Evolutionary conservation across 1,140 invertebrate species (phyloP), one percentile per base, ranked within the genome.

Genomic region (Penaeus japonicus): DNA sequence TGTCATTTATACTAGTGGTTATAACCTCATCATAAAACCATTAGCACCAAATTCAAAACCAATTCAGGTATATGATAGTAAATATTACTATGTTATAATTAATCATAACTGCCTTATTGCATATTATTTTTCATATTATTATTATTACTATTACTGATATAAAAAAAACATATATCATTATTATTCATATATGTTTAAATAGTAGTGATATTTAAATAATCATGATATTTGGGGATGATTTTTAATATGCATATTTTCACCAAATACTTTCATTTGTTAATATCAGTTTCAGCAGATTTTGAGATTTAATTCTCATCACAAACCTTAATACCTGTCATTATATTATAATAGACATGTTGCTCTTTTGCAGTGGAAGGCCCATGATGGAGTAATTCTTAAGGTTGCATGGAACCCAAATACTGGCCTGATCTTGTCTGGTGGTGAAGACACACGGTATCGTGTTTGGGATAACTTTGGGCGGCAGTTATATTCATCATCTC

Each of bases 401-500:
- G 93, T 97, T 1, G 95, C 96, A 78, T 99, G 98, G 98, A 98
- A 96, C 92, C 93, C 95, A 2, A 96, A 96, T 78, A 96, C 96
- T 90, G 96, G 96, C 91, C 93, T 98, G 0, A 97, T 99, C 78
- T 93, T 99, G 32, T 98, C 98, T 39, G 98, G 98, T 1, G 97
- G 96, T 15, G 99, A 99, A 94, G 99, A 99, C 93, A 98, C 97
- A 32, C 95, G 95, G 90, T 99, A 98, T 89, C 98, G 98, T 94
- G 95, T 98, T 22, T 99, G 98, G 98, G 98, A 99, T 93, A 93
- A 94, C 0, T 97, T 95, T 92, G 98, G 98, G 2, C 95, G 96
- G 90, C 95, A 95, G 92, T 93, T 99, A 85, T 99, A 96, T 91
- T 95, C 94, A 22, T 98, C 97, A 92, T 94, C 94, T 18, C 93